A percentile compares a stretch with the other conserved stretches of the same genome.
phyloP scores from a whole-genome alignment of 2,888 invertebrate genomes.

The Zygaena filipendulae region DNA sequence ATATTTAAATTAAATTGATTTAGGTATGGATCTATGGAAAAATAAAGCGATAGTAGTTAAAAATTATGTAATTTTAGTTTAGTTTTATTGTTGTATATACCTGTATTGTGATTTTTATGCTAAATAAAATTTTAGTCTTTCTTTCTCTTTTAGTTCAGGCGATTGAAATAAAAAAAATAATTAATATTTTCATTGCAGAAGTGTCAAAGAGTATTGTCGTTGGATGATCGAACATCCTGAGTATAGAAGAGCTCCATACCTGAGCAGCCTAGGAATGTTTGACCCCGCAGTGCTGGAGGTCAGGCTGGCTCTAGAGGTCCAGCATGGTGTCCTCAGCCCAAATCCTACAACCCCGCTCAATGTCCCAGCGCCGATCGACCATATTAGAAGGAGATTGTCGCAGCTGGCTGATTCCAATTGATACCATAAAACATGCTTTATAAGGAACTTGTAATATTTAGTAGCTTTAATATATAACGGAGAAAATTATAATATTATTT shows the following conservation, averaged over 20 bases:
- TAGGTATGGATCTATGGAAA: too few relatives aligned
- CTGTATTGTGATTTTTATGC: slow-evolving; percentile 1
- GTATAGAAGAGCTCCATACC: slow-evolving; percentile 59
- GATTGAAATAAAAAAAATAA: slow-evolving; percentile 1
- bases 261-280: slow-evolving; percentile 64
- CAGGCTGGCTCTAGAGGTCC: slow-evolving; percentile 38
- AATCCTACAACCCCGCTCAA: slow-evolving; percentile 20
- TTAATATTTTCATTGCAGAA: slow-evolving; percentile 32
- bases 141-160: too few relatives aligned
- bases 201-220: slow-evolving; percentile 67
- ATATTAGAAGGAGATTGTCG: slow-evolving; percentile 39
- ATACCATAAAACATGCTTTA: too few relatives aligned
- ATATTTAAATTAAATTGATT: too few relatives aligned
- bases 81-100: too few relatives aligned
- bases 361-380: slow-evolving; percentile 33
- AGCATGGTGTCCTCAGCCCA: slow-evolving; percentile 19
- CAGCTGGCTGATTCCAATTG: slow-evolving; percentile 29
- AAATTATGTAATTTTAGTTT: too few relatives aligned
- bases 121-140: neutral
- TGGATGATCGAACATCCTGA: slow-evolving; percentile 68
- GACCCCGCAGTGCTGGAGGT: slow-evolving; percentile 44
- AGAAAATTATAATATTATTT: too few relatives aligned
- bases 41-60: too few relatives aligned
- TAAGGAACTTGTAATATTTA: too few relatives aligned
- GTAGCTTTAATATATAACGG: too few relatives aligned